Evolutionary conservation across 2,113 vertebrate species (phyloP), one percentile per base, ranked within the genome.

Genomic region (human): DNA sequence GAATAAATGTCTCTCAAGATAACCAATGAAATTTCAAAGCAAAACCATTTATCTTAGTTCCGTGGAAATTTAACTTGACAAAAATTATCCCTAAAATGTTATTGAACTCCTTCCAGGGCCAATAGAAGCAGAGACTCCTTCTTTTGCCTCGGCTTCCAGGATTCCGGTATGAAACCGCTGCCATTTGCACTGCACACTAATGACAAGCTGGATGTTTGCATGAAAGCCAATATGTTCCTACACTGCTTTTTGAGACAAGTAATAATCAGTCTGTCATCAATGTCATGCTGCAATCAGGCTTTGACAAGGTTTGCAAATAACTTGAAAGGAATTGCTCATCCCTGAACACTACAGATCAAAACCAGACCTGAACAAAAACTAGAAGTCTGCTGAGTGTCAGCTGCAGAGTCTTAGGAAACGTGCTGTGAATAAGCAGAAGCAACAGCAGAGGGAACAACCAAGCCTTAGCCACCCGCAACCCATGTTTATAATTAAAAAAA

Each of bases 291-390:
- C 98, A 98, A 90, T 98, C 98, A 98, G 96, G 75, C 94, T 98
- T 96, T 98, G 98, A 98, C 97, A 98, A 98, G 98, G 97, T 98
- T 98, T 98, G 98, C 98, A 98, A 98, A 98, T 98, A 98, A 95
- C 98, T 98, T 98, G 97, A 98, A 98, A 98, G 94, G 90, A 98
- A 57, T 76, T 97, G 87, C 92, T 98, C 97, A 93, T 98, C 97
- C 98, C 95, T 96, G 96, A 98, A 96, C 87, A 82, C 80, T 93
- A 72, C 72, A 98, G 97, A 98, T 99, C 98, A 98, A 98, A 98
- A 98, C 96, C 96, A 95, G 94, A 50, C 95, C 90, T 93, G 97
- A 98, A 86, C 92, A 98, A 97, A 97, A 96, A 94, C 83, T 93
- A 8, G 17, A 84, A 98, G 95, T 89, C 95, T 92, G 90, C 73